Evolutionary conservation across 1,140 invertebrate species (phyloP).

Genomic region (Solenopsis fugax): DNA sequence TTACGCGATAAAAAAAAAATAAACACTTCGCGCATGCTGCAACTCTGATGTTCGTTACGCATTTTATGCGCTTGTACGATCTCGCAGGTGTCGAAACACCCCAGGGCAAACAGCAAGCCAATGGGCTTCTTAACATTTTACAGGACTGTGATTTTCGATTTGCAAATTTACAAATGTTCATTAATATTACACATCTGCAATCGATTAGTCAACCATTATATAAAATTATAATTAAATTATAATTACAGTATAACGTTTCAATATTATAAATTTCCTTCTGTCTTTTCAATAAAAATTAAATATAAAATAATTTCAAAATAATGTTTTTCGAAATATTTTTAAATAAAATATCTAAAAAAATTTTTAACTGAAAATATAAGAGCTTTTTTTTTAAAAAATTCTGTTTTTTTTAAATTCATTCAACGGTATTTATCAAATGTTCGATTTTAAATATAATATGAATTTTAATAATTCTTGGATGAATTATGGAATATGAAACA

Average conservation of each 20-base stretch:
- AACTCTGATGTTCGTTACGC: slow-evolving; percentile 20
- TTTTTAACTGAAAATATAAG: neutral
- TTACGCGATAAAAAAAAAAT: slow-evolving; percentile 48
- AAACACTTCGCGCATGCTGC: slow-evolving; percentile 38
- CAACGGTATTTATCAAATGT: slow-evolving; percentile 1
- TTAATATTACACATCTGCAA: neutral
- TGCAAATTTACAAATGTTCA: neutral
- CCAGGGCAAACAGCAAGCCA: slow-evolving; percentile 13
- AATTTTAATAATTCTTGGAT: slow-evolving; percentile 33
- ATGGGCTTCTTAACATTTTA: neutral
- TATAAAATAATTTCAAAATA: neutral
- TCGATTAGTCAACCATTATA: neutral
- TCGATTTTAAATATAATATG: slow-evolving; percentile 1
- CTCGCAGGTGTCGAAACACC: slow-evolving; percentile 18
- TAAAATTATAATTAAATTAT: slow-evolving; percentile 11
- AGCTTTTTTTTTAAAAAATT: neutral
- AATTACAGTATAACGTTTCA: neutral
- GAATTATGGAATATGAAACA: neutral
- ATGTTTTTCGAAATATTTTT: slow-evolving; percentile 13
- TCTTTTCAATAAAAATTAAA: slow-evolving; percentile 1
- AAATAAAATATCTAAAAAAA: neutral
- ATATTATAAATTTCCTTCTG: neutral
- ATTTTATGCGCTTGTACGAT: slow-evolving; percentile 33
- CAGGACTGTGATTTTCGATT: neutral
- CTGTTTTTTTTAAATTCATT: neutral